phyloP scores from a whole-genome alignment of 2,797 vertebrate genomes.

The Okamejei kenojei region DNA sequence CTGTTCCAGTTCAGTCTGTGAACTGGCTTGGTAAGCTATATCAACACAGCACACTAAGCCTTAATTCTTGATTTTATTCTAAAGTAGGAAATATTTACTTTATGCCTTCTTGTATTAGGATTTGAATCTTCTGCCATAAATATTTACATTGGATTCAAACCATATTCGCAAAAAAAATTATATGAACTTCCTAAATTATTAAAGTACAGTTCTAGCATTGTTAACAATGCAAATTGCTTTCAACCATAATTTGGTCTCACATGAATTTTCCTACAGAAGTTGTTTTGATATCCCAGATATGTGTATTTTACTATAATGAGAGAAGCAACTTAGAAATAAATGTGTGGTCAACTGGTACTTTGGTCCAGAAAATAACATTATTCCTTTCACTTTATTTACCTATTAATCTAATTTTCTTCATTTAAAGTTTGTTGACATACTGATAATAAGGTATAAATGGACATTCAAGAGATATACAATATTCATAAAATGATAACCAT shows the following conservation, averaged over 20 bases:
- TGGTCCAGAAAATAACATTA: not conserved
- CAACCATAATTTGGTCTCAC: not conserved
- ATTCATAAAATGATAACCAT: conserved; percentile 12
- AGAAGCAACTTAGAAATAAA: not conserved
- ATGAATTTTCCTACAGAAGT: not conserved
- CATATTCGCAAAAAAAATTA: not conserved
- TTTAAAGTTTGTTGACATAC: not conserved
- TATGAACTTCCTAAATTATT: not conserved
- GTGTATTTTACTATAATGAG: not conserved
- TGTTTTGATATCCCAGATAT: not conserved
- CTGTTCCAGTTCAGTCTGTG: not conserved
- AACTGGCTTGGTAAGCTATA: not conserved
- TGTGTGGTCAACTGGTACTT: not conserved
- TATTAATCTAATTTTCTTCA: not conserved
- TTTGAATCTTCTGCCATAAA: not conserved
- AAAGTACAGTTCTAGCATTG: not conserved
- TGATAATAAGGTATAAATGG: not conserved
- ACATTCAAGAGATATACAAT: not conserved
- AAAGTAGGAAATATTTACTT: not conserved
- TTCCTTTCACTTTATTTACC: not conserved
- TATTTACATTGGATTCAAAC: not conserved
- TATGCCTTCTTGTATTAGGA: not conserved
- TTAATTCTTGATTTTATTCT: not conserved
- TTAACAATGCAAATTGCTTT: not conserved
- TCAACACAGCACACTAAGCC: not conserved